Conservation (phyloP, 1,140 invertebrate species). For the Drosophila novamexicana region DNA sequence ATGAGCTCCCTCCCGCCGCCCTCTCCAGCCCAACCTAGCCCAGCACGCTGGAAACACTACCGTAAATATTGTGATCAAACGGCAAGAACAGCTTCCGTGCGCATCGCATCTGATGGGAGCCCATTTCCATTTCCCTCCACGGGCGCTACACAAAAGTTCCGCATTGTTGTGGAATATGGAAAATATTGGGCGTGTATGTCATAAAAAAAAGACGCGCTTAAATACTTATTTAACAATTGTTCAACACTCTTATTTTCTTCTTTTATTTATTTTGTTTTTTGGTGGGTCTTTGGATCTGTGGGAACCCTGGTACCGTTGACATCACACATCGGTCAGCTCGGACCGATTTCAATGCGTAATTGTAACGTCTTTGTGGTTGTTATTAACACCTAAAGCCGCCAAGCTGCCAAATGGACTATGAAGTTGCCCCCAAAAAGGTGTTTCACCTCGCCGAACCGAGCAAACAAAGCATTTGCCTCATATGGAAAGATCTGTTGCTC, state of each 20-base stretch:
- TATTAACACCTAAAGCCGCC: conserved; percentile 68
- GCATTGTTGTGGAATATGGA: conserved; percentile 60
- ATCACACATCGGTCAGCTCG: conserved; percentile 68
- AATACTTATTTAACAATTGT: conserved; percentile 77
- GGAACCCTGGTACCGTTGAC: conserved; percentile 69
- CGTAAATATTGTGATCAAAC: conserved; percentile 33
- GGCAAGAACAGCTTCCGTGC: conserved; percentile 69
- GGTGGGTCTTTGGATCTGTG: conserved; percentile 39
- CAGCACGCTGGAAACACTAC: not conserved
- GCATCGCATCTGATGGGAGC: conserved; percentile 34
- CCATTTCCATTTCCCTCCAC: conserved; percentile 66
- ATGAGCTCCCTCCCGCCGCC: not conserved
- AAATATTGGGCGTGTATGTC: conserved; percentile 39
- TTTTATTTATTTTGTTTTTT: not conserved
- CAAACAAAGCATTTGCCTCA: conserved; percentile 73
- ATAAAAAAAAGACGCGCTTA: conserved; percentile 62
- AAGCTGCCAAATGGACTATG: conserved; percentile 73
- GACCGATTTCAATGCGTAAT: conserved; percentile 81
- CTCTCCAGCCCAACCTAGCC: not conserved
- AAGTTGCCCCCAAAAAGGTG: conserved; percentile 61
- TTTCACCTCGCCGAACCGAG: conserved; percentile 59
- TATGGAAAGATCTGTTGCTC: conserved; percentile 26
- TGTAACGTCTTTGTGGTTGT: conserved; percentile 80
- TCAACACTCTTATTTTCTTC: conserved; percentile 38
- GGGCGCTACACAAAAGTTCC: conserved; percentile 51